These are phyloP conservation scores for Hylaea fasciaria DNA, from an alignment of 2,888 invertebrate species.

Conservation along the genomic window DNA sequence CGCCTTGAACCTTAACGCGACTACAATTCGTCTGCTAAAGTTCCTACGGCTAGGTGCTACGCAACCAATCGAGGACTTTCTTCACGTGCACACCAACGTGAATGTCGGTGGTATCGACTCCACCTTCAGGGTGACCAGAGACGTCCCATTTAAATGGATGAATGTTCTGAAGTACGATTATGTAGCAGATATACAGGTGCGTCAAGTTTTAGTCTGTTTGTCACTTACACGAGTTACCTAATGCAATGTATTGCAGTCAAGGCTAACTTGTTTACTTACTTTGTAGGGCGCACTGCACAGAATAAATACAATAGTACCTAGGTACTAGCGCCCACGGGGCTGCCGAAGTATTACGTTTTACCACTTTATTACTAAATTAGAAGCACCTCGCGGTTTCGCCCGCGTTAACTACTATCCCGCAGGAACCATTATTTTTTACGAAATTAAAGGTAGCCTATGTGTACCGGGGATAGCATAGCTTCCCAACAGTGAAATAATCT, in stretches of 20 bases:
- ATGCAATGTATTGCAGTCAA: background rate
- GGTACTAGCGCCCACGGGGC: no score
- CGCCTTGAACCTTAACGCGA: conserved; percentile 89
- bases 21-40: conserved; percentile 88
- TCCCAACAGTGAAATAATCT: no score
- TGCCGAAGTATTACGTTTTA: no score
- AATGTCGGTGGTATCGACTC: conserved; percentile 93
- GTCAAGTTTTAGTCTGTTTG: conserved; percentile 5
- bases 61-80: conserved; percentile 88
- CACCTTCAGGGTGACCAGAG: conserved; percentile 92
- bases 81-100: conserved; percentile 92
- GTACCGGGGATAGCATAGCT: no score
- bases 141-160: conserved; percentile 94
- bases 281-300: no score
- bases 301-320: no score
- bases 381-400: no score
- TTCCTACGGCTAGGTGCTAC: conserved; percentile 90
- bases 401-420: no score
- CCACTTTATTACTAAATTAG: no score
- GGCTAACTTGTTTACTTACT: background rate
- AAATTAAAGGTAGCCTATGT: no score
- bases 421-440: no score
- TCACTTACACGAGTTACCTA: no score
- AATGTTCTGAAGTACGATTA: conserved; percentile 89
- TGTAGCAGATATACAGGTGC: conserved; percentile 87